Base-by-base conservation (phyloP, 2,797 vertebrate species). In the Peromyscus melanophrys region DNA sequence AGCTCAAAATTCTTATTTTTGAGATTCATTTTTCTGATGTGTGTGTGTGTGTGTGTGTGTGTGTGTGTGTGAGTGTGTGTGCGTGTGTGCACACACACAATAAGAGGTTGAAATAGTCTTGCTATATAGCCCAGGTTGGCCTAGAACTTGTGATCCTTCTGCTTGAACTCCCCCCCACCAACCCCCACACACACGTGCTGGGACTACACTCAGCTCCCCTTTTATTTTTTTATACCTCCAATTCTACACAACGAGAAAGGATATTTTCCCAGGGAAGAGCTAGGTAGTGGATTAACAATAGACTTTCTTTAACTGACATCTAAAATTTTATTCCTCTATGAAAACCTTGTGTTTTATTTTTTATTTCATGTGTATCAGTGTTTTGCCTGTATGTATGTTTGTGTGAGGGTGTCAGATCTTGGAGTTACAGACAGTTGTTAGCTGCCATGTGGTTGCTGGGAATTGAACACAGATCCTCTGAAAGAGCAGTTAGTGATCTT, bases 311-410 rank as follows among this genome's bases (percentile, higher is more conserved):
- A 82, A 76, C 57, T 82, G 21, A 76, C 49, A 43, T 43, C 27
- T 69, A 49, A 94, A 59, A n/a, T 88, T 87, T 88, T 77, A 77
- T 40, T 59, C 34, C 82, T 40, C 37, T 96, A 29, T 69, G 34
- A 69, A 69, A 69, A 69, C 19, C 65, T n/a, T 34, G 14, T 67
- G 2, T 34, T 67, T 67, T 34, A 65, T 67, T 34, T 34, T 67
- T 67, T 67, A 67, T 34, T 67, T 67, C 17, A n/a, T 69, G 34
- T n/a, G 34, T n/a, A 69, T 69, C 67, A 69, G 67, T 59, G 57
- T 57, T 57, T 57, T 21, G 52, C 17, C 57, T 57, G 19, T 19
- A 57, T 19, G 57, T 57, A 21, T 57, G 57, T 69, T 16, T 69
- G 67, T 69, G 67, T n/a, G 34, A 69, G 34, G 31, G 67, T 69